Evolutionary conservation across 2,113 vertebrate genomes (phyloP).

Genomic region (Uria lomvia): DNA sequence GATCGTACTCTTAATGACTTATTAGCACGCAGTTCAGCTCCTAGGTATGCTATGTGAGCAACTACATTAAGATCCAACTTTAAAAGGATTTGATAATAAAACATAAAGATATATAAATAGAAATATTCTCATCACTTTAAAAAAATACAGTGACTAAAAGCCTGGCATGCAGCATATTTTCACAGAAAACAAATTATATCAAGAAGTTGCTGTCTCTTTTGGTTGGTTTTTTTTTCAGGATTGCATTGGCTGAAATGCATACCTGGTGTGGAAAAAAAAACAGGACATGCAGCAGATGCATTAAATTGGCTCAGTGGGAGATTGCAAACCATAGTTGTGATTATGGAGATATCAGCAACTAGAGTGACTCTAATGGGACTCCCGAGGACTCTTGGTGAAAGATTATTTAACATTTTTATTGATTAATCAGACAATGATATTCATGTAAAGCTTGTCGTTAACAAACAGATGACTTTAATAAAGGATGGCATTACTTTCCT

Average conservation of each 20-base stretch:
- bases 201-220: neutral
- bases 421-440: neutral
- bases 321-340: neutral
- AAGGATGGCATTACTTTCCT: neutral
- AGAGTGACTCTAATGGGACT: neutral
- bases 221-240: neutral
- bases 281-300: neutral
- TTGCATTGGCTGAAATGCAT: neutral
- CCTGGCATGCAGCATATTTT: neutral
- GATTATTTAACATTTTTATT: neutral
- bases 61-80: neutral
- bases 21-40: neutral
- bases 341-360: neutral
- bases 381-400: neutral
- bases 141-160: neutral
- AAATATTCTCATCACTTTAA: neutral
- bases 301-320: neutral
- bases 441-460: neutral
- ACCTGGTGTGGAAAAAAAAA: neutral
- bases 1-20: neutral
- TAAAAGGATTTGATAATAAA: neutral
- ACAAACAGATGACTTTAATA: neutral
- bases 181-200: neutral
- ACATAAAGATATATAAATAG: neutral
- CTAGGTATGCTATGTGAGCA: neutral